Base-by-base conservation (phyloP, 2,797 vertebrate species). In the Oreochromis mossambicus region DNA sequence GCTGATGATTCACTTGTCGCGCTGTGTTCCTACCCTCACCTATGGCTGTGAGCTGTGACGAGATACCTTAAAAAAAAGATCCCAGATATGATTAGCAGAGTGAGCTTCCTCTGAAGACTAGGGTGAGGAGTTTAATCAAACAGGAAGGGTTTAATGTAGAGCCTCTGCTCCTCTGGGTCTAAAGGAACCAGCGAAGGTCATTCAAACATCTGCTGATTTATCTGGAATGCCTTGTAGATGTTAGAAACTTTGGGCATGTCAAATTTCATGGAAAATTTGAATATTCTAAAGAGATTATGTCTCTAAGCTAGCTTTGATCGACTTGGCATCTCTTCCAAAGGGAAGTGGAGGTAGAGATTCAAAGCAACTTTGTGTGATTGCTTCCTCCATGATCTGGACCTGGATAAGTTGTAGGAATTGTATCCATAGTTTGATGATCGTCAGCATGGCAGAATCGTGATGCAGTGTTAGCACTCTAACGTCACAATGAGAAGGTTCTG, bases 251-350 rank as follows among this genome's bases (percentile, higher is more conserved):
- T 14, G n/a, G 36, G 5, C 7, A 21, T 43, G 38, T 43, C n/a
- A 43, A 14, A 41, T 41, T 24, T 14, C 0, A 2, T 15, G n/a
- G 63, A 43, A 41, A 24, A 43, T 43, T 15, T 2, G n/a, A 24
- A 26, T 4, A 5, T 70, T 70, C 15, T 70, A 26, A 24, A 70
- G 66, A 26, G n/a, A 46, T 70, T 70, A 26, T 7, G 14, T 46
- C 21, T 46, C n/a, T 26, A 43, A 17, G 8, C 8, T 46, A 24
- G 21, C 21, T 10, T 43, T 41, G 21, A 70, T 26, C 5, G 1
- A 26, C 8, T 5, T 43, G 21, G 21, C 24, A 46, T 46, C 21
- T 9, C 21, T 24, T 54, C n/a, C 19, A 54, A 41, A 26, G 9
- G 38, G 38, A 17, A 12, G 21, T 7, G 38, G 38, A 7, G 38